Percentiles rank a stretch among this genome's conserved stretches.
phyloP scores from a whole-genome alignment of 2,113 vertebrate species.

The Phaetusa simplex region DNA sequence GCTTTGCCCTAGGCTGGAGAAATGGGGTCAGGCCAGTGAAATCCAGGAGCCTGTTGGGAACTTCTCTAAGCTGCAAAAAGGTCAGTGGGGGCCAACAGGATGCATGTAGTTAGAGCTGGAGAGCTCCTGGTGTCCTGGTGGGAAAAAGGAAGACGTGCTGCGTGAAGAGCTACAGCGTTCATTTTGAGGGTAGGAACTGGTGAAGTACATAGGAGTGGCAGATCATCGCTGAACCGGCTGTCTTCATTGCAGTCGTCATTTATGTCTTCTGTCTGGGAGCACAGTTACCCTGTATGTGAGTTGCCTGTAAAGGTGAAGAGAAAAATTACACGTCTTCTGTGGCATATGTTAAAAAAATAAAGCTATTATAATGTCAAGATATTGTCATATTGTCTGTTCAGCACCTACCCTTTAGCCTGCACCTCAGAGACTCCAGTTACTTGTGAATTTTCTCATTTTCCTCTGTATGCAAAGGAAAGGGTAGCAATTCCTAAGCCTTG shows the following conservation, averaged over 20 bases:
- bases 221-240: neutral
- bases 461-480: neutral
- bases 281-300: neutral
- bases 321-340: neutral
- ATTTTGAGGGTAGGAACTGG: neutral
- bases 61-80: neutral
- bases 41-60: neutral
- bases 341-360: neutral
- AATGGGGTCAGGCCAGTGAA: neutral
- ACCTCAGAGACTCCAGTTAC: neutral
- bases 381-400: neutral
- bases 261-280: neutral
- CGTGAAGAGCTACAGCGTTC: neutral
- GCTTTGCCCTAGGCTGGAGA: neutral
- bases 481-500: neutral
- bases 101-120: neutral
- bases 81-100: neutral
- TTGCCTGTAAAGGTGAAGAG: neutral
- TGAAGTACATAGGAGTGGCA: neutral
- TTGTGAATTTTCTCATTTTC: neutral
- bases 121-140: neutral
- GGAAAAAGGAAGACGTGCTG: neutral
- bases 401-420: neutral
- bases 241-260: neutral
- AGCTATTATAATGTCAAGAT: neutral